These are phyloP conservation scores for Lemur catta DNA, from an alignment of 2,797 vertebrate genomes.

Conservation along the genomic window DNA sequence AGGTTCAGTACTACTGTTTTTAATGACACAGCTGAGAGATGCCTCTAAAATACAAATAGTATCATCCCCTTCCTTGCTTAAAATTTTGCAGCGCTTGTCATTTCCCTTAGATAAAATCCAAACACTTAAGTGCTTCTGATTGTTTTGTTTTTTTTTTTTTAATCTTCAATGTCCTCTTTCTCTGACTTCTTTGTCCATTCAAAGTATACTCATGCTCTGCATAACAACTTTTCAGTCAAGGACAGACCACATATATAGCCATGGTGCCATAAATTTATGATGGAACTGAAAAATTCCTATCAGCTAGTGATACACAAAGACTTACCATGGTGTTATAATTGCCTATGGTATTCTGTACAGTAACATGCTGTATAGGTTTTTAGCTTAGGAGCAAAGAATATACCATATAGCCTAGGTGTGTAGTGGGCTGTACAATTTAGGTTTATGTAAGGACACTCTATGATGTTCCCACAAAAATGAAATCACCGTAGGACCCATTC, in stretches of 20 bases:
- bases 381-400: background rate
- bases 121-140: background rate
- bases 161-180: background rate
- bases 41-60: background rate
- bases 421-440: background rate
- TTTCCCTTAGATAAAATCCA: background rate
- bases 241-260: background rate
- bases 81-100: background rate
- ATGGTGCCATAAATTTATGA: too few relatives aligned
- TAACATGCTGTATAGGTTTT: background rate
- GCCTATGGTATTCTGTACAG: too few relatives aligned
- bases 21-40: background rate
- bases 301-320: background rate
- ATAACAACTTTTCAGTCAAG: background rate
- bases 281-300: background rate
- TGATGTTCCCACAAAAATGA: background rate
- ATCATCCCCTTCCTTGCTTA: background rate
- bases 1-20: background rate
- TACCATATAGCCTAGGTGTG: background rate
- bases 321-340: background rate
- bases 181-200: background rate
- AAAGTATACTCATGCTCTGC: background rate
- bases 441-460: background rate
- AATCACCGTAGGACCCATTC: background rate
- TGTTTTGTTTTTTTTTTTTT: background rate